Evolutionary conservation across 2,888 invertebrate species (phyloP).

Genomic region (Cephus runcator): DNA sequence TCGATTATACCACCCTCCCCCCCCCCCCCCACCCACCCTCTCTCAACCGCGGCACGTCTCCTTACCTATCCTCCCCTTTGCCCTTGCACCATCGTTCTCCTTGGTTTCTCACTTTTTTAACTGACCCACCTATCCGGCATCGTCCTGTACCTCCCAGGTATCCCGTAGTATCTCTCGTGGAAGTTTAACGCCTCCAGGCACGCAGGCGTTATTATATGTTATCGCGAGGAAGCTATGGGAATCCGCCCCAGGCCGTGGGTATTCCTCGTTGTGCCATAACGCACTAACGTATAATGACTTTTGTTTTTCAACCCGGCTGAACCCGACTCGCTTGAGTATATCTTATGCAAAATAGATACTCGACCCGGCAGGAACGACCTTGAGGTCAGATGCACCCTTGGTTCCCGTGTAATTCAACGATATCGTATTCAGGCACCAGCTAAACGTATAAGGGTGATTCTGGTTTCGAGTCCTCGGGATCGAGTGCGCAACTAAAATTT

Average conservation of each 20-base stretch:
- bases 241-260: slow-evolving; percentile 49
- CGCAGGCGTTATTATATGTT: slow-evolving; percentile 63
- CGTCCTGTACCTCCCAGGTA: slow-evolving; percentile 18
- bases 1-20: slow-evolving; percentile 16
- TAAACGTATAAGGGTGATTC: neutral
- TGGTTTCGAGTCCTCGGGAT: no score
- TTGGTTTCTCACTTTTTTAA: slow-evolving; percentile 29
- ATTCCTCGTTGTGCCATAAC: slow-evolving; percentile 51
- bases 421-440: neutral
- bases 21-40: slow-evolving; percentile 8
- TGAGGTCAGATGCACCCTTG: neutral
- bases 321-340: neutral
- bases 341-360: neutral
- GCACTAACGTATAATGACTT: slow-evolving; percentile 41
- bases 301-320: neutral
- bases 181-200: slow-evolving; percentile 58
- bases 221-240: slow-evolving; percentile 63
- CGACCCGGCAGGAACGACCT: neutral
- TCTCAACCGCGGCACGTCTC: slow-evolving; percentile 25
- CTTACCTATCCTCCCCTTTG: slow-evolving; percentile 22
- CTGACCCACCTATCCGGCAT: slow-evolving; percentile 11
- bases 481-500: no score
- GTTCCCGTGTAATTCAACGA: neutral
- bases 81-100: slow-evolving; percentile 10
- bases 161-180: slow-evolving; percentile 38